These are phyloP conservation scores for Andrena praecox DNA, from an alignment of 2,888 invertebrate genomes.

Conservation along the genomic window DNA sequence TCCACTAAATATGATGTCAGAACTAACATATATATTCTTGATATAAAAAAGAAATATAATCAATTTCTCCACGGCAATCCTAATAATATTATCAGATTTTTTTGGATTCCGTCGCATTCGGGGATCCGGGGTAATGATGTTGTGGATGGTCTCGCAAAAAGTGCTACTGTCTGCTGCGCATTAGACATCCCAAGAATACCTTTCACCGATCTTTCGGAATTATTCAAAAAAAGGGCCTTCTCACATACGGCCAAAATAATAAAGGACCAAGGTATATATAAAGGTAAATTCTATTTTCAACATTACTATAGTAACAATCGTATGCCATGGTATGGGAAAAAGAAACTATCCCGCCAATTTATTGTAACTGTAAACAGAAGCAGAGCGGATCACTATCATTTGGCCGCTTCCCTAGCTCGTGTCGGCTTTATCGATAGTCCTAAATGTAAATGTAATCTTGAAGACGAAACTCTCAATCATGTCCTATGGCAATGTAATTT, in stretches of 20 bases:
- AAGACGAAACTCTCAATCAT: background rate
- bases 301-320: background rate
- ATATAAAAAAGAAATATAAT: background rate
- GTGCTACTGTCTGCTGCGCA: background rate
- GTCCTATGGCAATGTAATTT: constrained; percentile 9
- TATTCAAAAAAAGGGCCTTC: background rate
- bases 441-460: background rate
- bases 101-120: constrained; percentile 1
- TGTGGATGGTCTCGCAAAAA: background rate
- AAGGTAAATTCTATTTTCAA: background rate
- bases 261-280: background rate
- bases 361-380: background rate
- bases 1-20: background rate
- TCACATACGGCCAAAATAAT: background rate
- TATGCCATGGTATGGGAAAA: background rate
- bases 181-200: background rate
- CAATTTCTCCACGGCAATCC: background rate
- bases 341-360: background rate
- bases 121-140: background rate
- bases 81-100: background rate
- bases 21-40: background rate
- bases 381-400: constrained; percentile 4
- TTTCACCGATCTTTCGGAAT: background rate
- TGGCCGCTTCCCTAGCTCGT: background rate
- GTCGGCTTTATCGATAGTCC: background rate